Conservation (phyloP, 2,113 vertebrate genomes). For the Castor canadensis region DNA sequence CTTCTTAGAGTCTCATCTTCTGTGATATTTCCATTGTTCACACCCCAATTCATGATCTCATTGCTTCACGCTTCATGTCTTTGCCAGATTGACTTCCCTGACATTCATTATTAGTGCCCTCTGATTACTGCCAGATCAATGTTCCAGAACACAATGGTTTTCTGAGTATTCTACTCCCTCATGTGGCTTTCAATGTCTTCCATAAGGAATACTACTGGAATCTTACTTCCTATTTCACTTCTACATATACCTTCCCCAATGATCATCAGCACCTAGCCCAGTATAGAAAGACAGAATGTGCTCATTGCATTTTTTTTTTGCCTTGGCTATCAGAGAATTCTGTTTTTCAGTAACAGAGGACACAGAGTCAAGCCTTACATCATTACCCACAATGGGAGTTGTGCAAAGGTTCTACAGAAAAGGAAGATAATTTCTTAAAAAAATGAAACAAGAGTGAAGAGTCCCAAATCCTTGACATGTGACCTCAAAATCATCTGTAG, state of each 20-base stretch:
- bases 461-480: neutral
- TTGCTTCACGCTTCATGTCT: neutral
- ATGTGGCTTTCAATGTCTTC: neutral
- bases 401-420: constrained; percentile 53
- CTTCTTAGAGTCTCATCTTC: constrained; percentile 2
- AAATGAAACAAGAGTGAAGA: constrained; percentile 22
- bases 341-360: constrained; percentile 47
- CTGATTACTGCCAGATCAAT: neutral
- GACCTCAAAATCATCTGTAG: neutral
- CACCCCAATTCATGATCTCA: neutral
- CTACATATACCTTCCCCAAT: neutral
- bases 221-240: neutral
- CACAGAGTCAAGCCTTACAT: constrained; percentile 22
- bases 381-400: neutral
- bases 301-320: neutral
- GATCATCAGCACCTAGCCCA: neutral
- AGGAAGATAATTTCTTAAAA: neutral
- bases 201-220: neutral
- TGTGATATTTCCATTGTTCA: neutral
- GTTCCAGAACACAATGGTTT: neutral
- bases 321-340: neutral
- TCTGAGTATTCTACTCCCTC: neutral
- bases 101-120: neutral
- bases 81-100: neutral
- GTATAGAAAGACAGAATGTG: neutral